Percentiles rank a stretch among this genome's conserved stretches.
Evolutionary conservation across 2,888 invertebrate genomes (phyloP).

Genomic region (Malachius bipustulatus): DNA sequence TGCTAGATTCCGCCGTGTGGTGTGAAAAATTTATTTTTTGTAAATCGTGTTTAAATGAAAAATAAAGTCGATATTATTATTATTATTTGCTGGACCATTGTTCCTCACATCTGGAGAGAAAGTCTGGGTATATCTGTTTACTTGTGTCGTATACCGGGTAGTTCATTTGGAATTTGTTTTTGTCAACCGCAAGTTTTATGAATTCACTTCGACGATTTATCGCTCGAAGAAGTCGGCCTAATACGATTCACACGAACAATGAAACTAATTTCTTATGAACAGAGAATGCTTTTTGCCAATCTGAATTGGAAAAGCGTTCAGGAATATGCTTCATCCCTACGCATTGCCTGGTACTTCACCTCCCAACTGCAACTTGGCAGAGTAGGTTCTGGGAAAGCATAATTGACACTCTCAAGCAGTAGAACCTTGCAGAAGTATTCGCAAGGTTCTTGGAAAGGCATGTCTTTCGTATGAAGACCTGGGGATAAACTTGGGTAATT

Average conservation of each 20-base stretch:
- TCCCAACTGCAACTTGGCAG: too few relatives aligned
- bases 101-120: constrained; percentile 21
- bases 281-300: constrained; percentile 9
- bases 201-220: too few relatives aligned
- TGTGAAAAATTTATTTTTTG: too few relatives aligned
- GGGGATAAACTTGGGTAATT: too few relatives aligned
- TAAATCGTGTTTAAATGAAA: too few relatives aligned
- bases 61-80: too few relatives aligned
- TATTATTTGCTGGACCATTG: constrained; percentile 31
- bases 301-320: constrained; percentile 12
- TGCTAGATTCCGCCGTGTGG: too few relatives aligned
- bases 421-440: too few relatives aligned
- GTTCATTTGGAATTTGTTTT: constrained; percentile 30
- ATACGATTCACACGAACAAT: constrained; percentile 33
- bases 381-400: constrained; percentile 10
- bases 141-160: constrained; percentile 30
- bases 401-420: too few relatives aligned
- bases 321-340: constrained; percentile 6
- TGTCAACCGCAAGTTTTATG: constrained; percentile 25
- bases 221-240: too few relatives aligned
- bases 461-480: constrained; percentile 13
- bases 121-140: constrained; percentile 29
- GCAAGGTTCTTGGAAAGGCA: too few relatives aligned
- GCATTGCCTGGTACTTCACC: too few relatives aligned
- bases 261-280: constrained; percentile 30